Evolutionary conservation across 2,113 vertebrate species (phyloP), one percentile per base, ranked within the genome.

Genomic region (Gymnogyps californianus): DNA sequence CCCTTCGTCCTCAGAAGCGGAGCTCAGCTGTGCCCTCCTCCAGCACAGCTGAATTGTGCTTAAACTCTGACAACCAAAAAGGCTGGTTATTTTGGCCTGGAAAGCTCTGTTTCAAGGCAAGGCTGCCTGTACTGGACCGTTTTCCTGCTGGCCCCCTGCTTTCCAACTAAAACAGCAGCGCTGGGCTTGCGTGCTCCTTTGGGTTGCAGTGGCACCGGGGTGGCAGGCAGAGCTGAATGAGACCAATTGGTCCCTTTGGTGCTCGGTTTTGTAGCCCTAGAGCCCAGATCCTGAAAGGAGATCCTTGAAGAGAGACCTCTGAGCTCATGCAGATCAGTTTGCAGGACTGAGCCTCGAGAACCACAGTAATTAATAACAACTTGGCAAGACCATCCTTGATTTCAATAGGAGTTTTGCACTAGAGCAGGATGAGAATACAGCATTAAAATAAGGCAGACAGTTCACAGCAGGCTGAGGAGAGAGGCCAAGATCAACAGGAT

Each of bases 401-500:
- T 96, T 96, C 95, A 95, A 40, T 89, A 40, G 83, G 83, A 96
- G 94, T 96, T 97, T 86, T 96, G 89, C 95, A 38, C 92, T 71
- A 52, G 83, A 64, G 87, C 69, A 10, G 80, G 77, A 96, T 92
- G 94, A 97, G 97, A 95, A 96, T 96, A 36, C 83, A 32, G 83
- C 94, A 84, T 95, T 95, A 90, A 96, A 97, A 91, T 87, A 94
- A 95, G 96, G 93, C 96, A 96, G 96, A 95, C 96, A 96, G 95
- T 94, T 95, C 92, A 91, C 95, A 96, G 96, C 95, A 91, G 95
- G 96, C 95, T 93, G 95, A 92, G 89, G 89, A 97, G 65, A 55
- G 83, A 83, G 91, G 94, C 95, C 97, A 97, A 97, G 91, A 95
- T 96, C 96, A 97, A 96, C 95, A 96, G 95, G 94, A 93, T 95